phyloP scores from a whole-genome alignment of 2,888 invertebrate genomes.

The Parascotia fuliginaria region DNA sequence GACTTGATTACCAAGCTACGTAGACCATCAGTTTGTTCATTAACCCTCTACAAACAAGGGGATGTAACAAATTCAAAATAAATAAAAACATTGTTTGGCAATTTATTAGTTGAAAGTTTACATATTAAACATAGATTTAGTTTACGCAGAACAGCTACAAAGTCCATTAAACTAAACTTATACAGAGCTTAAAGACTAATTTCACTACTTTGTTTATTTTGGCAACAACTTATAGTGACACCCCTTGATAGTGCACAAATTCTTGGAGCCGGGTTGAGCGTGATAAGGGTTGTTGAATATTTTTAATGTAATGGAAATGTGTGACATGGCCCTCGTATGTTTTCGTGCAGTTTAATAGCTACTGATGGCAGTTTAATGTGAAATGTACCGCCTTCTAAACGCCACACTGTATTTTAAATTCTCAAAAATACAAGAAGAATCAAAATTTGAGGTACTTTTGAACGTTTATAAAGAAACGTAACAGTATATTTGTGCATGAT shows the following conservation, averaged over 20 bases:
- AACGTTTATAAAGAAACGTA: no score
- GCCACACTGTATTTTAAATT: no score
- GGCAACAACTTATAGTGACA: constrained; percentile 19
- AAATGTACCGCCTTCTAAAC: no score
- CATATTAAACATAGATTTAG: constrained; percentile 39
- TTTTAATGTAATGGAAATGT: not conserved
- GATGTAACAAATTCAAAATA: constrained; percentile 22
- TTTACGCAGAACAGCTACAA: constrained; percentile 37
- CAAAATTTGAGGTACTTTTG: no score
- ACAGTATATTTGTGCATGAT: not conserved
- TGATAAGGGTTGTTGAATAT: constrained; percentile 15
- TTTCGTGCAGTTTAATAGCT: no score
- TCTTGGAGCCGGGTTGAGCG: constrained; percentile 2
- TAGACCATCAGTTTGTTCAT: not conserved
- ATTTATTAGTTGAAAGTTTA: constrained; percentile 48
- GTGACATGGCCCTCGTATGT: not conserved
- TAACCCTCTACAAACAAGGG: constrained; percentile 2
- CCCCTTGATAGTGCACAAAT: constrained; percentile 30
- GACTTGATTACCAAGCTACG: not conserved
- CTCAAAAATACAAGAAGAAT: no score
- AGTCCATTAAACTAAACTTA: constrained; percentile 40
- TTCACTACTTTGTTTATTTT: constrained; percentile 35
- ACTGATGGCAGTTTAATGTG: no score
- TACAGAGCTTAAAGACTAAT: constrained; percentile 33
- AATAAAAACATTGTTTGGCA: constrained; percentile 31